Evolutionary conservation across 2,113 vertebrate genomes (phyloP), one percentile per base, ranked within the genome.

Genomic region (Pteronura brasiliensis): DNA sequence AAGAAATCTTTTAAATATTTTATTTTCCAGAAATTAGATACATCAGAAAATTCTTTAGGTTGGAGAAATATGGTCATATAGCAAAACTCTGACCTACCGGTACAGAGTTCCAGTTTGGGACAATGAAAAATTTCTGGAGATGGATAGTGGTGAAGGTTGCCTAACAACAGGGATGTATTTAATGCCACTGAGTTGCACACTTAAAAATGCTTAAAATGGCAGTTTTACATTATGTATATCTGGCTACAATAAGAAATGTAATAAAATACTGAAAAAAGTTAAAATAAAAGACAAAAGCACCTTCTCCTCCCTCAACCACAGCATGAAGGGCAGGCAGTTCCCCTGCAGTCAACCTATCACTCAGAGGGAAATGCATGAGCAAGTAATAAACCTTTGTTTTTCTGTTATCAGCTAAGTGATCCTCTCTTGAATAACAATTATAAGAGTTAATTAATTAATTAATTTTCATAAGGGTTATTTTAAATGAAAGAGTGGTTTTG

Each of bases 311-410:
- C 59, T 13, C 12, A 94, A 91, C 27, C 23, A 83, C 4, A 3
- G 29, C 61, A 63, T 55, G 9, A 94, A 72, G n/a, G 31, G 39
- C 76, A 92, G 29, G 34, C 76, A 92, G 29, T 12, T 72, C 42
- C 25, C 27, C 12, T 47, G 42, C 4, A 77, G 49, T 83, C 49
- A 95, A 77, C 14, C 12, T 25, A 21, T 31, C 86, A 23, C 12
- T 9, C 27, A 92, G 36, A 90, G 27, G 55, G 72, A 96, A 84
- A 44, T 77, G 27, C n/a, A 52, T 47, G 31, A 88, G 63, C 61
- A 96, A 95, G 49, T 69, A 77, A 92, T 31, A 92, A 89, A 92
- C 9, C 57, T 92, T 63, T 86, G 18, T 91, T 96, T 86, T 82
- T 65, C n/a, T 90, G 76, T 31, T 20, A 61, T n/a, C 31, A 90